These are phyloP conservation scores for Carollia perspicillata DNA, from an alignment of 2,113 vertebrate genomes.

Conservation along the genomic window DNA sequence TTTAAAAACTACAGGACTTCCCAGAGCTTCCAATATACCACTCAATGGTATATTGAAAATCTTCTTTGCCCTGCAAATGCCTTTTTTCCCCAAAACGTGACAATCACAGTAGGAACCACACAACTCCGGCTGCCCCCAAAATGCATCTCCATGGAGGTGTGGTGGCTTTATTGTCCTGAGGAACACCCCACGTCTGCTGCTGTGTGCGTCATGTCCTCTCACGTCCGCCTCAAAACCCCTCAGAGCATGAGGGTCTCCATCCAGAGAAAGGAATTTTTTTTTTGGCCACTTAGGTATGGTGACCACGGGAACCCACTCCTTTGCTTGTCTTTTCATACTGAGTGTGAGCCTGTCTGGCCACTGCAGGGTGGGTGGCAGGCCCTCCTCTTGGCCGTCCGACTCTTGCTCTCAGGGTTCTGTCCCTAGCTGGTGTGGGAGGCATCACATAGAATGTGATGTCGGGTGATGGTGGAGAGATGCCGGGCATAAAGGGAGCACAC, in stretches of 20 bases:
- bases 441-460: not conserved
- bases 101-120: not conserved
- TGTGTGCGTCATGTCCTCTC: not conserved
- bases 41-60: too few relatives aligned
- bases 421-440: not conserved
- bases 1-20: not conserved
- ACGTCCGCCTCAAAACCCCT: not conserved
- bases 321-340: not conserved
- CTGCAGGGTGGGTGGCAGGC: rapidly evolving
- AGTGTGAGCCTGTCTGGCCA: not conserved
- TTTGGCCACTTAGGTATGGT: not conserved
- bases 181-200: not conserved
- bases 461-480: not conserved
- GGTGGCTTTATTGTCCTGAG: not conserved
- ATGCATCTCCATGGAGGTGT: not conserved
- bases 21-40: not conserved
- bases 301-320: not conserved
- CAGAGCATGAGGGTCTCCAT: not conserved
- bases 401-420: not conserved
- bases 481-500: not conserved
- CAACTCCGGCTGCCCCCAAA: not conserved
- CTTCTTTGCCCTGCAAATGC: not conserved
- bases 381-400: not conserved
- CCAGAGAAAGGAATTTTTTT: not conserved
- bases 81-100: not conserved